Evolutionary conservation across 1,140 invertebrate species (phyloP).

Genomic region (Solenopsis invicta): DNA sequence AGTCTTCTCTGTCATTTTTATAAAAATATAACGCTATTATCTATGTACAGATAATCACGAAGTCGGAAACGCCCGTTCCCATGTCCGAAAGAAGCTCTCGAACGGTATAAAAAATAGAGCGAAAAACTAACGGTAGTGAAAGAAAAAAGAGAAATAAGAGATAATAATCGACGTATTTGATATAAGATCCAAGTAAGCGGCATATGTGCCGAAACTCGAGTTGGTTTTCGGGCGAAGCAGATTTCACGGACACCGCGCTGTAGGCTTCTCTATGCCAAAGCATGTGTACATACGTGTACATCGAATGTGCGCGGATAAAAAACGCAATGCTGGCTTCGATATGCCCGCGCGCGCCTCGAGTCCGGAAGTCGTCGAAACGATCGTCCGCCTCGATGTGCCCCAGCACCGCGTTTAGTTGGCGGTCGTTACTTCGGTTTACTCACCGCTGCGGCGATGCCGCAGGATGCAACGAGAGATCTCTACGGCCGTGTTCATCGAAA

Average conservation of each 20-base stretch:
- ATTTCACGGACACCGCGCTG: background rate
- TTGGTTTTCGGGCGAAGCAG: constrained; percentile 4
- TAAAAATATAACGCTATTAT: constrained; percentile 72
- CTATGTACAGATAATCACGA: constrained; percentile 67
- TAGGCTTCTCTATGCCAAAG: background rate
- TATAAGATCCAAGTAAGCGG: background rate
- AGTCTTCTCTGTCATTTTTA: constrained; percentile 59
- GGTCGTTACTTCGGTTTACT: constrained; percentile 35
- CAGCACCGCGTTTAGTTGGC: constrained; percentile 41
- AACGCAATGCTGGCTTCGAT: constrained; percentile 4
- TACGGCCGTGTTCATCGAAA: constrained; percentile 66
- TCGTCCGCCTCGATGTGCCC: constrained; percentile 46
- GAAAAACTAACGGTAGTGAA: background rate
- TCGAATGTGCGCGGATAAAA: background rate
- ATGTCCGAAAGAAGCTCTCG: constrained; percentile 15
- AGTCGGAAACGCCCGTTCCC: constrained; percentile 51
- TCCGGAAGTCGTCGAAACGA: constrained; percentile 57
- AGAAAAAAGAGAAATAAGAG: background rate
- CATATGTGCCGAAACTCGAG: background rate
- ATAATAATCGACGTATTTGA: background rate
- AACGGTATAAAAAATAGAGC: background rate
- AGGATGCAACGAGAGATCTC: constrained; percentile 60
- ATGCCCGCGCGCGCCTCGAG: constrained; percentile 7
- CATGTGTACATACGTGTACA: background rate
- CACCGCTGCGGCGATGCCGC: constrained; percentile 66